A percentile compares a stretch with the other conserved stretches of the same genome.
These are phyloP conservation scores for Uropetala carovei DNA, from an alignment of 2,888 invertebrate genomes.

Conservation along the genomic window DNA sequence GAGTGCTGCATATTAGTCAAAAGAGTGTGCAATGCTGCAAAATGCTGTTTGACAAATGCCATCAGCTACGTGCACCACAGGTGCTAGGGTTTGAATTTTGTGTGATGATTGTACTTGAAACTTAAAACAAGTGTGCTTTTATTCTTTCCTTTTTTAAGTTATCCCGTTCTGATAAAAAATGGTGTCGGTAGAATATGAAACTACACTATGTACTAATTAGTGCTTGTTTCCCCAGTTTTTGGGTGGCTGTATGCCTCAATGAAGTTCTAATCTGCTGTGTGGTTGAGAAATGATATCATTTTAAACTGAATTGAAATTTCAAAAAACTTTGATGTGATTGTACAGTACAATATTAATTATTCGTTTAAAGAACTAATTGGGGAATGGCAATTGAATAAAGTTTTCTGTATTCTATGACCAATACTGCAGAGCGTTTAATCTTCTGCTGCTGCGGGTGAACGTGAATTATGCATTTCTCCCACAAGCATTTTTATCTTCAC, in stretches of 20 bases:
- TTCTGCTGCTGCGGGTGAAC: conserved; percentile 9
- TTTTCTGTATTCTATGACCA: neutral
- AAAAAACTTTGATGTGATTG: conserved; percentile 46
- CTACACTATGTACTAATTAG: conserved; percentile 39
- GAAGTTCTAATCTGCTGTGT: neutral
- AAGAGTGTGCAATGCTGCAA: conserved; percentile 51
- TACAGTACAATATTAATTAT: conserved; percentile 53
- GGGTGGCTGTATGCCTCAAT: conserved; percentile 15
- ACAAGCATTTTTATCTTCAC: conserved; percentile 19
- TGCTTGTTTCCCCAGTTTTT: neutral
- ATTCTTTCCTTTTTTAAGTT: conserved; percentile 42
- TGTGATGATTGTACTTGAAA: conserved; percentile 43
- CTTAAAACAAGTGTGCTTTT: conserved; percentile 40
- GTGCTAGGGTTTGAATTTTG: conserved; percentile 38
- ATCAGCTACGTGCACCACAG: conserved; percentile 23
- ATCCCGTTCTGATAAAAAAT: conserved; percentile 57
- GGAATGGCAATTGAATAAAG: conserved; percentile 3
- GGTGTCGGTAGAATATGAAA: conserved; percentile 49
- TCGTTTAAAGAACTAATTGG: conserved; percentile 21
- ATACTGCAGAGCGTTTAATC: conserved; percentile 41
- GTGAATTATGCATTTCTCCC: neutral
- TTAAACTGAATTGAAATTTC: conserved; percentile 8
- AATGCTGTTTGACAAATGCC: conserved; percentile 31
- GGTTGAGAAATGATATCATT: conserved; percentile 31
- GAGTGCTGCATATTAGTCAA: conserved; percentile 39